These are phyloP conservation scores for Hoplodrina blanda DNA, from an alignment of 2,888 invertebrate genomes.

Conservation along the genomic window DNA sequence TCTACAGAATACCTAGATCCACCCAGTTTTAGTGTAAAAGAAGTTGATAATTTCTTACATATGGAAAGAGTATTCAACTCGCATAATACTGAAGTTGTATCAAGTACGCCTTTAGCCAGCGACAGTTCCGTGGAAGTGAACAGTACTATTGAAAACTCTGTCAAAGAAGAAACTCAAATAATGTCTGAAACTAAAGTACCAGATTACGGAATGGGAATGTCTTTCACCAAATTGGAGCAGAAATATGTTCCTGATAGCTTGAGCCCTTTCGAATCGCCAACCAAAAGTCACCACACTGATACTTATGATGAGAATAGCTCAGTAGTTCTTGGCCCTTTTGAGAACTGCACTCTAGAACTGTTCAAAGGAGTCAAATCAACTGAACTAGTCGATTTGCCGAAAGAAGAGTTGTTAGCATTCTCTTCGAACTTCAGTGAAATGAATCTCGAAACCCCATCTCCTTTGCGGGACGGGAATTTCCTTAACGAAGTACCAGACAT, in stretches of 20 bases:
- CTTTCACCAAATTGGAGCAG: conserved; percentile 78
- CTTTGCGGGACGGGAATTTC: conserved; percentile 85
- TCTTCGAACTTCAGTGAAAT: conserved; percentile 90
- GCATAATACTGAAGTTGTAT: conserved; percentile 65
- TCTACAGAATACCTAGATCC: conserved; percentile 86
- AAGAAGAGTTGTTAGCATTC: conserved; percentile 88
- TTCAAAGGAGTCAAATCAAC: conserved; percentile 87
- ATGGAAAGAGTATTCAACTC: conserved; percentile 76
- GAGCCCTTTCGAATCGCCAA: conserved; percentile 86
- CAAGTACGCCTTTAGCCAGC: conserved; percentile 84
- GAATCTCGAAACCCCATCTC: conserved; percentile 87
- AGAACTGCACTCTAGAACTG: conserved; percentile 89
- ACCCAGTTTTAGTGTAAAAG: conserved; percentile 77
- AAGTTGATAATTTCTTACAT: conserved; percentile 78
- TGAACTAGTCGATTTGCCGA: conserved; percentile 82
- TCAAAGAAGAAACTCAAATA: conserved; percentile 63
- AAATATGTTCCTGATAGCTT: conserved; percentile 77
- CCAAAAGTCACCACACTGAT: conserved; percentile 85
- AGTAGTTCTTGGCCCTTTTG: conserved; percentile 91
- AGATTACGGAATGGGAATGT: conserved; percentile 70
- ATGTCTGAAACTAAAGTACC: conserved; percentile 74
- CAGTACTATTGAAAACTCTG: conserved; percentile 70
- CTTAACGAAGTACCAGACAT: conserved; percentile 88
- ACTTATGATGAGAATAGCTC: conserved; percentile 88
- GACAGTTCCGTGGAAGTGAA: conserved; percentile 73